Base-by-base conservation (phyloP, 1,140 invertebrate genomes). In the Liolophura sinensis region DNA sequence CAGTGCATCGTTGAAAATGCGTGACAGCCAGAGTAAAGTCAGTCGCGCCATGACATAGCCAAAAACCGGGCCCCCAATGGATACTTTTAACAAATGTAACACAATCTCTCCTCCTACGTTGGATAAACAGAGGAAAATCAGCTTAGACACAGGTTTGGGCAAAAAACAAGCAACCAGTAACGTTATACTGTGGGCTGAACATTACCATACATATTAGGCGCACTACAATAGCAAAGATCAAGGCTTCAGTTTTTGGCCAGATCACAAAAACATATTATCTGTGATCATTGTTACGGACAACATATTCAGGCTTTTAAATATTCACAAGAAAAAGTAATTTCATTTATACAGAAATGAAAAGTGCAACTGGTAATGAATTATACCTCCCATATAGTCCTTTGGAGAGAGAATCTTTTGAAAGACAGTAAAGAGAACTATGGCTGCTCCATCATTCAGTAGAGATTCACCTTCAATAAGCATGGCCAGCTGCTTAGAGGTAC, bases 401-500 rank as follows among this genome's bases (percentile, higher is more conserved):
- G 58, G 54, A 14, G 64, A 70, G 1, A 70, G 58, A 20, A 81
- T 61, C 40, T 75, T 67, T 0, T 76, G 57, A 70, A 82, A 75
- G 1, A 80, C 73, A 27, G 78, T 75, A 62, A 80, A 86, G 18
- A 84, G 69, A 0, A 87, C 79, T 70, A 87, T 86, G 18, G 85
- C 85, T 24, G 85, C 77, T 4, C 86, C 86, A 75, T 87, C 86
- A 74, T 87, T 87, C 20, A 87, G 60, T 16, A 87, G 68, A 1
- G 85, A 85, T 71, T 87, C 86, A 4, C 86, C 85, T 72, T 87
- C 85, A 49, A 86, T 79, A 4, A 86, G 64, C 66, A 82, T 82
- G 16, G 82, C 78, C 20, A 87, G 69, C 48, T 78, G 63, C 65
- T 85, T 83, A 18, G 83, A 82, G 14, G 82, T 80, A 64, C 84